Conservation (phyloP, 2,113 vertebrate genomes). For the Acanthisitta chloris region DNA sequence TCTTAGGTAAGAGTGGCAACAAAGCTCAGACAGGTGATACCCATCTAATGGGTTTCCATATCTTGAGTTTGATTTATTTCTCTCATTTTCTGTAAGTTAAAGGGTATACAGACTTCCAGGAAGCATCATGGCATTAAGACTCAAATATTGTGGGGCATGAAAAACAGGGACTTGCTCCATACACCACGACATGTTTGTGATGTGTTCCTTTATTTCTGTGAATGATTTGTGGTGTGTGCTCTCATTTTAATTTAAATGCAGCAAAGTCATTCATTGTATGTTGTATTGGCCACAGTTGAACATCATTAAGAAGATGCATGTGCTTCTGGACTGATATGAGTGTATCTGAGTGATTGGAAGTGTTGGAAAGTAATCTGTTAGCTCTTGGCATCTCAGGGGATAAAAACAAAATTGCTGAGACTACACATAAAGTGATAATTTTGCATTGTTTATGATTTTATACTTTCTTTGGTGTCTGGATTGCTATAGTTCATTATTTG, state of each 20-base stretch:
- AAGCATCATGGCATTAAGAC: not conserved
- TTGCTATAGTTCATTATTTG: not conserved
- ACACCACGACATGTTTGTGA: not conserved
- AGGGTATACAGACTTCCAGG: not conserved
- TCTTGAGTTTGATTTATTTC: slow-evolving; percentile 1
- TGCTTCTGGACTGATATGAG: not conserved
- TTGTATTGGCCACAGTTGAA: not conserved
- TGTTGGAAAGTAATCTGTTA: not conserved
- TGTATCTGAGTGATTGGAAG: not conserved
- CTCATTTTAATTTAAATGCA: slow-evolving; percentile 26
- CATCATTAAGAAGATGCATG: not conserved
- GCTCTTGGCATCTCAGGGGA: not conserved
- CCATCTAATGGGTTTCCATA: not conserved
- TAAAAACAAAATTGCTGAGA: not conserved
- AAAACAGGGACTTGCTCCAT: not conserved
- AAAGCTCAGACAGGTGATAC: not conserved
- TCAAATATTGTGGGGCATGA: not conserved
- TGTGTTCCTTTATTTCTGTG: slow-evolving; percentile 11
- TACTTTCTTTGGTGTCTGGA: not conserved
- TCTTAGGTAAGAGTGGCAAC: not conserved
- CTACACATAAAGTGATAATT: not conserved
- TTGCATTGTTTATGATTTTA: not conserved
- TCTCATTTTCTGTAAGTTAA: not conserved
- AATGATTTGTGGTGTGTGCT: not conserved
- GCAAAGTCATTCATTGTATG: not conserved